Evolutionary conservation across 2,888 invertebrate genomes (phyloP), one percentile per base, ranked within the genome.

Genomic region (Eupithecia inturbata): DNA sequence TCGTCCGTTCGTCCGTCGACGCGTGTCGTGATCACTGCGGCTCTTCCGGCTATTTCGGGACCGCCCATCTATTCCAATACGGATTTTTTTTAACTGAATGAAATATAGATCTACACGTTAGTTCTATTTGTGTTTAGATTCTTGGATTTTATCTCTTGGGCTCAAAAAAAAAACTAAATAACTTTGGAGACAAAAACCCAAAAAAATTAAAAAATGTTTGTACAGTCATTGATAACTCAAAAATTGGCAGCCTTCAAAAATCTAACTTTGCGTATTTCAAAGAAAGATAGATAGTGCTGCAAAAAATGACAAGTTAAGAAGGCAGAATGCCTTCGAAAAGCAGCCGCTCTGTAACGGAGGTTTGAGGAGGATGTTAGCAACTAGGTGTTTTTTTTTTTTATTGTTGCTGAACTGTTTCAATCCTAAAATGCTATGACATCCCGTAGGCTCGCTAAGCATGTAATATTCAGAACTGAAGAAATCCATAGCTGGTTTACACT

Each of bases 291-390:
- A 60, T 28, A 49, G 49, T 28, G 28, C 26, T 28, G 14, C 16
- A 16, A 28, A 36, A 41, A 14, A 41, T 41, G 95, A 87, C 96
- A 96, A 75, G 96, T 95, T 87, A 95, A 96, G 92, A 96, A 96
- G 53, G 96, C 95, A 28, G 96, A 96, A 82, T 95, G 95, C 79
- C 96, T 91, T 96, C 0, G 97, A 96, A 85, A 96, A 96, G 74
- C 96, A 96, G 0, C 97, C 96, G 22, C 96, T 39, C 3, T 39
- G 96, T 96, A 4, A 92, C 92, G 3, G 95, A 94, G 0, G 95
- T n/a, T n/a, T n/a, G n/a, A n/a, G n/a, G n/a, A 90, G 0, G 95
- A 95, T 0, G 95, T 95, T 71, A 96, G 93, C 90, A 96, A 96
- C 96, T 84, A 22, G 7, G 6, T 6, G 6, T 22, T 53, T 22